These are phyloP conservation scores for Paedocypris sp. DNA, from an alignment of 2,113 vertebrate species.

Conservation along the genomic window DNA sequence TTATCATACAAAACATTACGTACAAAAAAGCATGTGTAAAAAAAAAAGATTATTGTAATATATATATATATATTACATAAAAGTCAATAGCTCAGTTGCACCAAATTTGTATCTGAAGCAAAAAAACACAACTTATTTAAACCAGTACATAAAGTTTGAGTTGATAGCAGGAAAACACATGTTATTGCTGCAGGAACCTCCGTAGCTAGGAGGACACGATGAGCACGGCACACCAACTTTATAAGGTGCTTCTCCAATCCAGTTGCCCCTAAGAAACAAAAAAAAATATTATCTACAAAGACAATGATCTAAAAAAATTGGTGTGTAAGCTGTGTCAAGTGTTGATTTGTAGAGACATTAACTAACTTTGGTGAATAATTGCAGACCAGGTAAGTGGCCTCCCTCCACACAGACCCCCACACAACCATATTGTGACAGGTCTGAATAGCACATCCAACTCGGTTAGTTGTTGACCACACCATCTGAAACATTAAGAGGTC, in stretches of 20 bases:
- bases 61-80: neutral
- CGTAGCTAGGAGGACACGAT: slow-evolving; percentile 75
- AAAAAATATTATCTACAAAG: neutral
- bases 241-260: slow-evolving; percentile 86
- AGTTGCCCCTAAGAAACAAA: slow-evolving; percentile 69
- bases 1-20: neutral
- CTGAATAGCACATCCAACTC: slow-evolving; percentile 80
- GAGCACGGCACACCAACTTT: slow-evolving; percentile 80
- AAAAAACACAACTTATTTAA: slow-evolving; percentile 61
- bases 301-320: neutral
- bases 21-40: neutral
- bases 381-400: slow-evolving; percentile 80
- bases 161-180: slow-evolving; percentile 77
- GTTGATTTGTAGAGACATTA: neutral
- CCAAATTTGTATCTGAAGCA: too few relatives aligned
- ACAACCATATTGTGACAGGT: slow-evolving; percentile 84
- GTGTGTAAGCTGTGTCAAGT: neutral
- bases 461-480: slow-evolving; percentile 85
- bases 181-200: slow-evolving; percentile 77
- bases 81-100: neutral
- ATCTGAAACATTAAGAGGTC: slow-evolving; percentile 59
- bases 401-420: slow-evolving; percentile 76
- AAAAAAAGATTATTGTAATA: neutral
- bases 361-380: slow-evolving; percentile 90
- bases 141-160: slow-evolving; percentile 86